Conservation (phyloP, 2,797 vertebrate species). For the Discoglossus pictus region DNA sequence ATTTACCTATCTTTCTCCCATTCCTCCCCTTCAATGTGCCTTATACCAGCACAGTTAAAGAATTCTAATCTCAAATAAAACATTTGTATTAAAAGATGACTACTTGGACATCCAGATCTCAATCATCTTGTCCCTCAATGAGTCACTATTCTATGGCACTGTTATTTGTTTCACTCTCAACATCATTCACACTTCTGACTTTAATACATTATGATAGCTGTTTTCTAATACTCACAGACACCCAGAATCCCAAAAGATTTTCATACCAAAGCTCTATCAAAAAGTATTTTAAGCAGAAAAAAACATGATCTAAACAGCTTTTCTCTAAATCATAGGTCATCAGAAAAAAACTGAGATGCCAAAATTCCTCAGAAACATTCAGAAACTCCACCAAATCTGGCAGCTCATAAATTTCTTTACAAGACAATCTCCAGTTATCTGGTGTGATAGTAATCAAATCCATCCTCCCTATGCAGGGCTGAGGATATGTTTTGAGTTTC, state of each 20-base stretch:
- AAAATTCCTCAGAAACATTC: background rate
- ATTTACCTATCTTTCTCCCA: too few relatives aligned
- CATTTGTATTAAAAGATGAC: too few relatives aligned
- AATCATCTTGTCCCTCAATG: too few relatives aligned
- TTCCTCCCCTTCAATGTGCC: too few relatives aligned
- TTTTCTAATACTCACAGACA: slow-evolving; percentile 1
- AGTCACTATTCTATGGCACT: too few relatives aligned
- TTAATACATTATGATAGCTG: background rate
- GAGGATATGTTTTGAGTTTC: slow-evolving; percentile 16
- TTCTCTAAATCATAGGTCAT: background rate
- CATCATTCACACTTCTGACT: too few relatives aligned
- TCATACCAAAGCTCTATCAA: slow-evolving; percentile 20
- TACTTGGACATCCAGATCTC: too few relatives aligned
- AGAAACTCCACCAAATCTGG: slow-evolving; percentile 23
- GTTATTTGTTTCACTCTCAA: too few relatives aligned
- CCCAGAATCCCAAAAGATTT: slow-evolving; percentile 25
- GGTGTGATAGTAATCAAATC: slow-evolving; percentile 43
- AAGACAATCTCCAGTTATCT: slow-evolving; percentile 17
- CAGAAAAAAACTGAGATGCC: slow-evolving; percentile 8
- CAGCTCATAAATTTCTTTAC: slow-evolving; percentile 33
- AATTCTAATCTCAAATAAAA: too few relatives aligned
- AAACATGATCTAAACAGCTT: slow-evolving; percentile 32
- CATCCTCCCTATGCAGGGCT: slow-evolving; percentile 17
- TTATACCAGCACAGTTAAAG: too few relatives aligned
- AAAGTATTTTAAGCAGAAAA: slow-evolving; percentile 32